Percentiles rank a stretch among this genome's conserved stretches.
These are phyloP conservation scores for Muraenolepis orangiensis DNA, from an alignment of 2,797 vertebrate genomes.

Conservation along the genomic window DNA sequence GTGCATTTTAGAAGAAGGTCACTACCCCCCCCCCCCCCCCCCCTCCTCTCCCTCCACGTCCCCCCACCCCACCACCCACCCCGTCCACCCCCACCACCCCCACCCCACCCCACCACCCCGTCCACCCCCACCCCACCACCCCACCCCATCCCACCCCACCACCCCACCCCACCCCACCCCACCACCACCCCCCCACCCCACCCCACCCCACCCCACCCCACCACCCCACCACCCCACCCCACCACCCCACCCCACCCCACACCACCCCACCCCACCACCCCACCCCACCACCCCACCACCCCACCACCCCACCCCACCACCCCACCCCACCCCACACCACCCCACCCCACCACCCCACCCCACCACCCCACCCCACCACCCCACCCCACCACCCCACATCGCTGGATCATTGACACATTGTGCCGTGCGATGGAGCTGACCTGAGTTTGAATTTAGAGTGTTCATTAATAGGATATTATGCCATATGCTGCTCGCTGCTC, in stretches of 20 bases:
- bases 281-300: too few relatives aligned
- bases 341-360: constrained; percentile 30
- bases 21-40: constrained; percentile 62
- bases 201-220: constrained; percentile 46
- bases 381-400: constrained; percentile 47
- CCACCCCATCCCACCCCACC: constrained; percentile 7
- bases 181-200: constrained; percentile 44
- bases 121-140: constrained; percentile 42
- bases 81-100: too few relatives aligned
- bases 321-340: constrained; percentile 39
- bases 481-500: constrained; percentile 96
- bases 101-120: constrained; percentile 30
- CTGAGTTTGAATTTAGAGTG: constrained; percentile 99
- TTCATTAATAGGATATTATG: constrained; percentile 99
- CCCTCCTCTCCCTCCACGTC: constrained; percentile 41
- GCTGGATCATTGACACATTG: constrained; percentile 87
- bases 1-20: constrained; percentile 85
- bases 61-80: constrained; percentile 41
- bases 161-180: constrained; percentile 36
- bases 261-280: not conserved
- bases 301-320: too few relatives aligned
- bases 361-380: constrained; percentile 33
- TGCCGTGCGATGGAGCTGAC: constrained; percentile 92
- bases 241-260: constrained; percentile 33
- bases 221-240: constrained; percentile 8